Conservation (phyloP, 2,797 vertebrate genomes). For the Amblyraja radiata region DNA sequence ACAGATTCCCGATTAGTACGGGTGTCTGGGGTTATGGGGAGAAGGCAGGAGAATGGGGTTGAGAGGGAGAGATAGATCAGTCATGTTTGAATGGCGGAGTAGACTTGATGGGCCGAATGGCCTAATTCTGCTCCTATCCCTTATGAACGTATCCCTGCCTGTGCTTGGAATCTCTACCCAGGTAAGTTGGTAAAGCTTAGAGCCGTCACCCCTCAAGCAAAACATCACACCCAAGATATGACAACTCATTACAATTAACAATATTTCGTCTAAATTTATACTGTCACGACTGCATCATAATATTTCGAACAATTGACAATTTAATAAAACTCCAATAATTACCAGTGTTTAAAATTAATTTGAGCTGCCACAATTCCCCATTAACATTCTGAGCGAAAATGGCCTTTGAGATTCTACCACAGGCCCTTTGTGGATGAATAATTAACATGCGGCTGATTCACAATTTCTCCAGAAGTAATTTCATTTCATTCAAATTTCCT, state of each 20-base stretch:
- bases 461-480: background rate
- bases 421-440: slow-evolving; percentile 1
- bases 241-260: background rate
- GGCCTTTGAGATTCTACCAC: background rate
- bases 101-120: no score
- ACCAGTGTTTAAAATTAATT: slow-evolving; percentile 4
- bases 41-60: no score
- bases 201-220: no score
- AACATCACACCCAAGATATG: no score
- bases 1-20: no score
- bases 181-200: no score
- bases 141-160: no score
- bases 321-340: slow-evolving; percentile 13
- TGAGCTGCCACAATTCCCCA: background rate
- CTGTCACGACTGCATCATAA: background rate
- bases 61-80: no score
- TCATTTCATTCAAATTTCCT: background rate
- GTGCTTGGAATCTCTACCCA: no score
- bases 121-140: no score
- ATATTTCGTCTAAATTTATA: background rate
- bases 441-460: background rate
- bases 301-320: background rate
- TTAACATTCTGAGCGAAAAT: background rate
- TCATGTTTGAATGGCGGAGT: no score
- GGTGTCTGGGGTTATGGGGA: no score